A percentile compares a stretch with the other conserved stretches of the same genome.
phyloP scores from a whole-genome alignment of 2,113 vertebrate species.

The Eurystomus gularis region DNA sequence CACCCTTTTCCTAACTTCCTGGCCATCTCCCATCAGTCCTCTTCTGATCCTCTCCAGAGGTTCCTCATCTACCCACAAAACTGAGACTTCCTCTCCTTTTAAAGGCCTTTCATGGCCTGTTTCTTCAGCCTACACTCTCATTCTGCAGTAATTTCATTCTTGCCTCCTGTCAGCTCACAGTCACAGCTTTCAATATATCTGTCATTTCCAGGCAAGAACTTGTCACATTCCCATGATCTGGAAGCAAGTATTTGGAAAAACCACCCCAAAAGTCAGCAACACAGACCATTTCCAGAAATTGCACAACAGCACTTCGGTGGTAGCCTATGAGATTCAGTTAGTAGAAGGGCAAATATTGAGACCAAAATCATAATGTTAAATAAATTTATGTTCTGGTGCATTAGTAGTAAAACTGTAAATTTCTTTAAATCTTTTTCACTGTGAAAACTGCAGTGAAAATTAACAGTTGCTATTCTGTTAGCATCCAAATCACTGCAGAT shows the following conservation, averaged over 20 bases:
- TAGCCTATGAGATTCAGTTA: no score
- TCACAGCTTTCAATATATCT: neutral
- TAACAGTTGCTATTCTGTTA: neutral
- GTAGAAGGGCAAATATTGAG: no score
- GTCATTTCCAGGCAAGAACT: fast-evolving
- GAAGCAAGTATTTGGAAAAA: neutral
- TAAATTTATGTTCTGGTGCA: no score
- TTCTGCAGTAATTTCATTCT: neutral
- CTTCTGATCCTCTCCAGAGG: neutral
- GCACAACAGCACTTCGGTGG: no score
- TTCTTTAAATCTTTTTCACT: neutral
- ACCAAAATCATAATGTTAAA: no score
- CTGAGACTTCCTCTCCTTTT: neutral
- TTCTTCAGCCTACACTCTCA: neutral
- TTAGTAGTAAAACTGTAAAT: no score
- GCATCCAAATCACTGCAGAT: neutral
- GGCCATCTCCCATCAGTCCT: neutral
- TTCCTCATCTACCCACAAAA: neutral
- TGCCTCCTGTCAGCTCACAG: neutral
- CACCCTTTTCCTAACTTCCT: neutral
- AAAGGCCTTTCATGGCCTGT: neutral
- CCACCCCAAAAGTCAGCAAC: neutral
- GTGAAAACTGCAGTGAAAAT: neutral
- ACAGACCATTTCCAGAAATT: neutral
- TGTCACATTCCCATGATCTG: neutral